phyloP scores from a whole-genome alignment of 2,797 vertebrate species.

The Cynodonichthys magdalenae region DNA sequence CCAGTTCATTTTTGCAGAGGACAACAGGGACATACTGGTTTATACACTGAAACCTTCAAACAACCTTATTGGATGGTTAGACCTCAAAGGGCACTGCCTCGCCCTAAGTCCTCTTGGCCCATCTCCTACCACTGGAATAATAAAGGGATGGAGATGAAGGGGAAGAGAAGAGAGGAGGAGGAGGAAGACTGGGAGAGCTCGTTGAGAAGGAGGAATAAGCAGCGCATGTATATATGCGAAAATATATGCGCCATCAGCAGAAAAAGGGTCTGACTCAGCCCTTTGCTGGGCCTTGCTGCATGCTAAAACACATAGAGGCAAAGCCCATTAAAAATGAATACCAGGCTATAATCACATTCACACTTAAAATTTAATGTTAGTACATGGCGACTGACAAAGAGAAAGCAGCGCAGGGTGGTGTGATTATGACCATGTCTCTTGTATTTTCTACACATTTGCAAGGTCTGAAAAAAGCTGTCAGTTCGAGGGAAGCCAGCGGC shows the following conservation, averaged over 20 bases:
- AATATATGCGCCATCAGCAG: constrained; percentile 84
- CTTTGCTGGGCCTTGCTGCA: constrained; percentile 76
- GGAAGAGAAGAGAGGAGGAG: constrained; percentile 51
- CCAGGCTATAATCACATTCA: constrained; percentile 85
- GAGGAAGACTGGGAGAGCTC: constrained; percentile 54
- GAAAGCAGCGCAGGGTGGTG: constrained; percentile 62
- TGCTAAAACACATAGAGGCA: constrained; percentile 87
- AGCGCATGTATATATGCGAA: constrained; percentile 78
- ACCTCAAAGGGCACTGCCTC: constrained; percentile 57
- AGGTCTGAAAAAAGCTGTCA: constrained; percentile 52
- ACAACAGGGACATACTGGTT: constrained; percentile 39
- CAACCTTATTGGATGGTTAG: constrained; percentile 52
- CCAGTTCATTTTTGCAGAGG: constrained; percentile 37
- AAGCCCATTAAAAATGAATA: constrained; percentile 90
- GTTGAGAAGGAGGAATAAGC: constrained; percentile 77
- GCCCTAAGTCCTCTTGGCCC: constrained; percentile 59
- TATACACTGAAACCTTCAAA: constrained; percentile 41
- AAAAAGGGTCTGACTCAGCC: constrained; percentile 84
- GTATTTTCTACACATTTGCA: constrained; percentile 51
- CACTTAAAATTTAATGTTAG: constrained; percentile 86
- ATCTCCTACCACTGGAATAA: constrained; percentile 56
- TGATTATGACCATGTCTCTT: constrained; percentile 70
- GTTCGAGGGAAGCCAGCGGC: constrained; percentile 46
- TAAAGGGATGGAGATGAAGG: constrained; percentile 68
- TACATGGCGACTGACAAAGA: constrained; percentile 76